A percentile compares a stretch with the other conserved stretches of the same genome.
phyloP scores from a whole-genome alignment of 2,113 vertebrate genomes.

The Eulemur macaco region DNA sequence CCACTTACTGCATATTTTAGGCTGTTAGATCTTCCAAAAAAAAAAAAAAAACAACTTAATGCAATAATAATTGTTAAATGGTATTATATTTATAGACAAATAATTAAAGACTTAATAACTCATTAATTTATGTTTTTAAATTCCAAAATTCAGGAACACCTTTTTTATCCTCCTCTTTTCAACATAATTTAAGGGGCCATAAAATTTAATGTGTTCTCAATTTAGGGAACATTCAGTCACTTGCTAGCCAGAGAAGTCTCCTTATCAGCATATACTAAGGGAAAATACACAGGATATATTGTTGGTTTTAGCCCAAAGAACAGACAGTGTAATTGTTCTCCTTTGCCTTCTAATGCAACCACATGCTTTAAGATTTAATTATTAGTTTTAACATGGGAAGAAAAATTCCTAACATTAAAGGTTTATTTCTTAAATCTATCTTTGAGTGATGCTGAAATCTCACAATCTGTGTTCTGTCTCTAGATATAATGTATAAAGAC shows the following conservation, averaged over 20 bases:
- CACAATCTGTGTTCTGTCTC: not conserved
- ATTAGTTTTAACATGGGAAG: not conserved
- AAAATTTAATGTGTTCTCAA: not conserved
- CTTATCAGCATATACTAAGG: not conserved
- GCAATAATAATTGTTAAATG: constrained; percentile 74
- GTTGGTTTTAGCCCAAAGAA: not conserved
- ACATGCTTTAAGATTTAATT: not conserved
- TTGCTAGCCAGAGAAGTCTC: not conserved
- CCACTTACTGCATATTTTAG: not conserved
- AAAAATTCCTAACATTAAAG: constrained; percentile 1
- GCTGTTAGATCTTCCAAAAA: constrained; percentile 16
- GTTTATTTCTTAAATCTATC: constrained; percentile 24
- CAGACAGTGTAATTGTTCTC: not conserved
- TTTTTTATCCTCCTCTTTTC: constrained; percentile 50
- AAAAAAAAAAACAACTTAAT: constrained; percentile 76
- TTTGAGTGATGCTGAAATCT: not conserved
- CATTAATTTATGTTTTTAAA: constrained; percentile 81
- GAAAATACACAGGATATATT: not conserved
- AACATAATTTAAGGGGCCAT: not conserved
- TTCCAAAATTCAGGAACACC: not conserved
- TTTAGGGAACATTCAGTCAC: not conserved
- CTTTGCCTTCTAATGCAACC: not conserved
- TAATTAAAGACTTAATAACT: constrained; percentile 79
- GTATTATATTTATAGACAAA: constrained; percentile 81
- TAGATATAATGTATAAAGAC: constrained; percentile 43